Conservation (phyloP, 1,140 invertebrate species). For the Solenopsis invicta region DNA sequence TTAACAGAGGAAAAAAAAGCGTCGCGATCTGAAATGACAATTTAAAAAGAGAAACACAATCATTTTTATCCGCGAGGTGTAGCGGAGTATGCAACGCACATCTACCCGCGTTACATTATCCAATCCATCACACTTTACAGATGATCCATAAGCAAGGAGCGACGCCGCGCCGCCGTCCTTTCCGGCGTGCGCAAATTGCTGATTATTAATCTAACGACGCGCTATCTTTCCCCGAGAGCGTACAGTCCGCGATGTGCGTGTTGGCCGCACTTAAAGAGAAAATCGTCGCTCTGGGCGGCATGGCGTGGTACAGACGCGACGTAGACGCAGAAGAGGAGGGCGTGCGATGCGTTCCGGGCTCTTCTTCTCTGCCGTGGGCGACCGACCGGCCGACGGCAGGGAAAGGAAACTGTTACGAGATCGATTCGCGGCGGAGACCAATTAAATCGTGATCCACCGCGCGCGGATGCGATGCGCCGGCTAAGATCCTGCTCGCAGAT, state of each 20-base stretch:
- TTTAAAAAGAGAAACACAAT: background rate
- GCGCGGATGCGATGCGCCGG: slow-evolving; percentile 61
- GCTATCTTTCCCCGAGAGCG: slow-evolving; percentile 51
- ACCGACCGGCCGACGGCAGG: background rate
- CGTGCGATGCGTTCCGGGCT: background rate
- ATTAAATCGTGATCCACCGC: slow-evolving; percentile 73
- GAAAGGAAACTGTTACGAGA: slow-evolving; percentile 55
- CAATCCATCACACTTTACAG: slow-evolving; percentile 52
- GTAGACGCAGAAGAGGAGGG: slow-evolving; percentile 22
- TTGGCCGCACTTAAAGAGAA: slow-evolving; percentile 51
- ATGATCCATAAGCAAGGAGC: slow-evolving; percentile 32
- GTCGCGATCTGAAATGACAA: background rate
- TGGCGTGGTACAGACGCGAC: slow-evolving; percentile 37
- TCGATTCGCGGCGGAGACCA: slow-evolving; percentile 72
- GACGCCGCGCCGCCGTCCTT: slow-evolving; percentile 40
- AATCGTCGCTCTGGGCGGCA: slow-evolving; percentile 56
- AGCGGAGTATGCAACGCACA: too few species aligned
- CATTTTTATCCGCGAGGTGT: background rate
- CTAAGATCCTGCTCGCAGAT: slow-evolving; percentile 67
- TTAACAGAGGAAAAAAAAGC: background rate
- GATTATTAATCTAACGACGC: slow-evolving; percentile 65
- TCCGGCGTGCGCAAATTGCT: slow-evolving; percentile 54
- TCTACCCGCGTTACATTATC: slow-evolving; percentile 16
- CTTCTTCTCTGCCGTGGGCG: slow-evolving; percentile 41
- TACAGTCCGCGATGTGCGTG: slow-evolving; percentile 24